Evolutionary conservation across 2,888 invertebrate genomes (phyloP).

Genomic region (Cremastobaeus sp.): DNA sequence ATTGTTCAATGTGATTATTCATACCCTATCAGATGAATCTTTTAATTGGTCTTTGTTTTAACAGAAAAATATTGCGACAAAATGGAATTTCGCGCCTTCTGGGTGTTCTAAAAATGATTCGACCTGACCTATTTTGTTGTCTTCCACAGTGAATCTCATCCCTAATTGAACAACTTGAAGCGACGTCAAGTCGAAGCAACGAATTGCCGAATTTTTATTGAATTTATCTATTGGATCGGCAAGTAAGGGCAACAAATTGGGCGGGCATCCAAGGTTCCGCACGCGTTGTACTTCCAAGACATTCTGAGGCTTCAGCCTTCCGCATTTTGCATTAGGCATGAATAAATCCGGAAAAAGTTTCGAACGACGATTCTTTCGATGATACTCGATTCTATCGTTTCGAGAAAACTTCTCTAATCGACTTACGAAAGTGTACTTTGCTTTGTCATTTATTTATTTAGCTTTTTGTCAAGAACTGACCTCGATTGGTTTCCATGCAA

Average conservation of each 20-base stretch:
- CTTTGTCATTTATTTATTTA: constrained; percentile 60
- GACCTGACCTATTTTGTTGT: too few relatives aligned
- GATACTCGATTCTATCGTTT: constrained; percentile 50
- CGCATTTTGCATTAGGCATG: constrained; percentile 54
- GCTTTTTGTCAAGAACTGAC: constrained; percentile 51
- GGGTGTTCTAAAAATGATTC: too few relatives aligned
- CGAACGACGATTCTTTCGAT: constrained; percentile 52
- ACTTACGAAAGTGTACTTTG: constrained; percentile 59
- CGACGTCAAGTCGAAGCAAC: too few relatives aligned
- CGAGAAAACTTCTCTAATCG: constrained; percentile 58
- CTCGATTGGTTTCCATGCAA: constrained; percentile 53
- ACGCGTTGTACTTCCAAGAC: constrained; percentile 38
- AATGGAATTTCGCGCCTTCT: too few relatives aligned
- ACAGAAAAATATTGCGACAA: too few relatives aligned
- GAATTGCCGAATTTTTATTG: constrained; percentile 29
- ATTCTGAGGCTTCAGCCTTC: constrained; percentile 11
- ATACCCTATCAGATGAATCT: too few relatives aligned
- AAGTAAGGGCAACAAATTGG: constrained; percentile 41
- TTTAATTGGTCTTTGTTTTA: too few relatives aligned
- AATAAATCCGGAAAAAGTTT: constrained; percentile 55
- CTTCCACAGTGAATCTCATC: too few relatives aligned
- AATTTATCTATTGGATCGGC: constrained; percentile 35
- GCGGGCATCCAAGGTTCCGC: constrained; percentile 46
- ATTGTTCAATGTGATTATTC: too few relatives aligned
- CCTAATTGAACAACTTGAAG: too few relatives aligned